phyloP scores from a whole-genome alignment of 2,797 vertebrate species.

The Anguilla anguilla region DNA sequence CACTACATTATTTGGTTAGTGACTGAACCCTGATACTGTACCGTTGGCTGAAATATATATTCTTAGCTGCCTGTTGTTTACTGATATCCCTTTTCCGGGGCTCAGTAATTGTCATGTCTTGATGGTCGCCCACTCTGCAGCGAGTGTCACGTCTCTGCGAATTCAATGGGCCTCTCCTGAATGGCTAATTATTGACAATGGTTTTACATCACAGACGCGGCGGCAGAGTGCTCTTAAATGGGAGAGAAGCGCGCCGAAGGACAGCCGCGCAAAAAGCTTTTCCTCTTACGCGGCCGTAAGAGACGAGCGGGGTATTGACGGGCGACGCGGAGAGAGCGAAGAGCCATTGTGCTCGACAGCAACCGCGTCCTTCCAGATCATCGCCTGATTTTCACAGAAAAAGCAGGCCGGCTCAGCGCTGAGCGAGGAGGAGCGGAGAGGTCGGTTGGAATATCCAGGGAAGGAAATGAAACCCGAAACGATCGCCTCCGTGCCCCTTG shows the following conservation, averaged over 20 bases:
- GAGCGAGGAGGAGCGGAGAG: conserved; percentile 39
- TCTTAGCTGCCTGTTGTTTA: not conserved
- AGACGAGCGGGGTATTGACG: conserved; percentile 58
- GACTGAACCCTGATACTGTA: not conserved
- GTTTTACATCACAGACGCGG: conserved; percentile 58
- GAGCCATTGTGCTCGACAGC: conserved; percentile 7
- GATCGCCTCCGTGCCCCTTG: conserved; percentile 49
- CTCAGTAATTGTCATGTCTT: conserved; percentile 12
- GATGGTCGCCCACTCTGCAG: conserved; percentile 42
- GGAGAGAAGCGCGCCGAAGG: conserved; percentile 68
- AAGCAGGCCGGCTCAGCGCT: conserved; percentile 37
- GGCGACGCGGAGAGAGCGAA: not conserved
- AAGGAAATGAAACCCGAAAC: conserved; percentile 44
- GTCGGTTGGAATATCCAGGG: conserved; percentile 50
- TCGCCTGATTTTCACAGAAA: conserved; percentile 36
- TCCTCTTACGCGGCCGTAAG: conserved; percentile 55
- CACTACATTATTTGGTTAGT: not conserved
- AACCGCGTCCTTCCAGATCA: conserved; percentile 30
- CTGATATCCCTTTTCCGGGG: conserved; percentile 2
- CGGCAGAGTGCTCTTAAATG: conserved; percentile 64
- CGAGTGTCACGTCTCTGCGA: conserved; percentile 47
- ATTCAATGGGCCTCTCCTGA: conserved; percentile 65
- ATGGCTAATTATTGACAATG: conserved; percentile 71
- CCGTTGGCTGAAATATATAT: not conserved
- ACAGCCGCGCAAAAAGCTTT: conserved; percentile 51